Evolutionary conservation across 2,113 vertebrate genomes (phyloP).

Genomic region (Megaceryle torquata): DNA sequence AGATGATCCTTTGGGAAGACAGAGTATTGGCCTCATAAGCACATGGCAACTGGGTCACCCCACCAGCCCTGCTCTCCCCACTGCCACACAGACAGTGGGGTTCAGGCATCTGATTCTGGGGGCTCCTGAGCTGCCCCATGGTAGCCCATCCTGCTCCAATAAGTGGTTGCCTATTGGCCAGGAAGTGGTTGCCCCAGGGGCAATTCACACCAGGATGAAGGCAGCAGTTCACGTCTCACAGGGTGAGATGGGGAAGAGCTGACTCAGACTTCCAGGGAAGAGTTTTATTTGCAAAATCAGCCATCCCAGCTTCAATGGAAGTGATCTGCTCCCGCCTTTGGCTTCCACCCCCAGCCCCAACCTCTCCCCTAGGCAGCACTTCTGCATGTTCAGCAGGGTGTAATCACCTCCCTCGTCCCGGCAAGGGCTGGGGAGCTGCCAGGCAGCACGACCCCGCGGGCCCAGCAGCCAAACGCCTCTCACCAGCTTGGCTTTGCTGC

Average conservation of each 20-base stretch:
- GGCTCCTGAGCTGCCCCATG: background rate
- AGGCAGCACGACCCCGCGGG: background rate
- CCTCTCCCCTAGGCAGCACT: background rate
- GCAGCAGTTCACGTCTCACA: background rate
- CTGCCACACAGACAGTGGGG: background rate
- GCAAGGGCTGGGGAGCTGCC: background rate
- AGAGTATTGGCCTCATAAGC: fast-evolving
- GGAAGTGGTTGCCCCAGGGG: background rate
- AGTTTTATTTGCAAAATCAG: background rate
- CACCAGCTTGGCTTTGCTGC: background rate
- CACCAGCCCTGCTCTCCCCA: background rate
- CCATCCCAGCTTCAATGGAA: fast-evolving
- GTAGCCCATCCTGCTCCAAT: background rate
- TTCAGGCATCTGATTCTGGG: background rate
- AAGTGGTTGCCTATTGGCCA: too few relatives aligned
- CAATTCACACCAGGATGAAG: too few relatives aligned
- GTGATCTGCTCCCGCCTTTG: background rate
- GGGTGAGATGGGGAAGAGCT: background rate
- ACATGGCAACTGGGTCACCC: background rate
- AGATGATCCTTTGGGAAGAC: constrained; percentile 81
- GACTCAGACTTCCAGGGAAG: background rate
- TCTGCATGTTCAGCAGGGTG: background rate
- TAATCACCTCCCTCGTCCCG: background rate
- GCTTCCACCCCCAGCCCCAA: fast-evolving
- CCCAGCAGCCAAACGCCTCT: background rate